Percentiles rank a stretch among this genome's conserved stretches.
These are phyloP conservation scores for Notolabrus celidotus DNA, from an alignment of 2,797 vertebrate species.

Conservation along the genomic window DNA sequence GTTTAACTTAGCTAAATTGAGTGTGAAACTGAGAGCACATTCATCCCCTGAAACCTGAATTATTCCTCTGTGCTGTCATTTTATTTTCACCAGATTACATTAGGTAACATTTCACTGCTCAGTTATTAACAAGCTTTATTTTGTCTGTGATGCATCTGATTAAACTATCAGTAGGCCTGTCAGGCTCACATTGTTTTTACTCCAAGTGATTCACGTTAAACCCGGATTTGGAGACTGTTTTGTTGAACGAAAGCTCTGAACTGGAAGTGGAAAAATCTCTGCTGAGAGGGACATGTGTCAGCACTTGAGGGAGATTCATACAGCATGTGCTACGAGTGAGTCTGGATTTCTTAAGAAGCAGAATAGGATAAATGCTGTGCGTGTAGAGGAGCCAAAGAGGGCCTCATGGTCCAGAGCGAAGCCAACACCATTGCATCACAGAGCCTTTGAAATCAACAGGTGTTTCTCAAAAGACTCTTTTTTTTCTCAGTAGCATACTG, in stretches of 20 bases:
- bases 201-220: conserved; percentile 25
- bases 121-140: conserved; percentile 33
- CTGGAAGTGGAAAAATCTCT: conserved; percentile 47
- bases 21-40: conserved; percentile 49
- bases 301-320: conserved; percentile 59
- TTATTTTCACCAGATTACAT: conserved; percentile 36
- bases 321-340: conserved; percentile 61
- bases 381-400: conserved; percentile 60
- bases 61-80: conserved; percentile 47
- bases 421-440: conserved; percentile 79
- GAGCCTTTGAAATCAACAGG: conserved; percentile 80
- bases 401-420: conserved; percentile 64
- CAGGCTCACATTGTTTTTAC: conserved; percentile 23
- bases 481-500: conserved; percentile 69
- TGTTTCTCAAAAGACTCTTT: conserved; percentile 72
- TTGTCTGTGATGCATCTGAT: conserved; percentile 31
- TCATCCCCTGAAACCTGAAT: conserved; percentile 42
- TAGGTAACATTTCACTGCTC: conserved; percentile 26
- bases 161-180: conserved; percentile 26
- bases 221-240: conserved; percentile 8
- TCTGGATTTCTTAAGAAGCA: conserved; percentile 58
- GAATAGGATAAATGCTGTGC: conserved; percentile 64
- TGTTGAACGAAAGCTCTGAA: conserved; percentile 25
- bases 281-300: conserved; percentile 64
- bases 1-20: conserved; percentile 55